Percentiles rank a stretch among this genome's conserved stretches.
phyloP scores from a whole-genome alignment of 2,888 invertebrate genomes.

The Phalera bucephala region DNA sequence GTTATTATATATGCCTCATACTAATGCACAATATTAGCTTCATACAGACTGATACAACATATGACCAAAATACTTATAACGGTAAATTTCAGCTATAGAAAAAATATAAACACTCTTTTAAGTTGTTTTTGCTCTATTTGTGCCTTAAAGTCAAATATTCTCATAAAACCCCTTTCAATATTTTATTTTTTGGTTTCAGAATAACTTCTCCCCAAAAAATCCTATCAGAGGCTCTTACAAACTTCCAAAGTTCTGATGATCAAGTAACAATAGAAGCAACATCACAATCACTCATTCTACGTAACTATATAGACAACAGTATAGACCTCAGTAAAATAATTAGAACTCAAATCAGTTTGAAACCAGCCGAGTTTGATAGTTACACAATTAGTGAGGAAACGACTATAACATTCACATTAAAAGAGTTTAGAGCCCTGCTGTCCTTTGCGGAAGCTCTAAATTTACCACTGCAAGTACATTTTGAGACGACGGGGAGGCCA shows the following conservation, averaged over 20 bases:
- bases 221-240: slow-evolving; percentile 88
- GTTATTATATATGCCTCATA: no score
- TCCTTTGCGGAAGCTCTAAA: slow-evolving; percentile 90
- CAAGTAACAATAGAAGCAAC: slow-evolving; percentile 91
- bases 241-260: slow-evolving; percentile 91
- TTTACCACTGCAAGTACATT: slow-evolving; percentile 87
- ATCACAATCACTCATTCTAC: slow-evolving; percentile 84
- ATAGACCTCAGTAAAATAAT: slow-evolving; percentile 86
- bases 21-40: no score
- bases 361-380: slow-evolving; percentile 88
- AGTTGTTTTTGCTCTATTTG: no score
- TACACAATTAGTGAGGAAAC: slow-evolving; percentile 86
- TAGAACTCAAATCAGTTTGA: slow-evolving; percentile 89
- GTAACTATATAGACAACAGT: slow-evolving; percentile 90
- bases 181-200: no score
- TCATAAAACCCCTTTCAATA: no score
- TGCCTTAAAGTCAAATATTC: no score
- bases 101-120: no score
- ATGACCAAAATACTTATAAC: no score
- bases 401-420: slow-evolving; percentile 92
- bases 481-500: slow-evolving; percentile 91
- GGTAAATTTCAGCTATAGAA: no score
- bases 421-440: slow-evolving; percentile 91
- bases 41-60: no score
- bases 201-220: slow-evolving; percentile 85